Percentiles rank a stretch among this genome's conserved stretches.
Evolutionary conservation across 2,113 vertebrate species (phyloP).

Genomic region (Oncorhynchus clarkii): DNA sequence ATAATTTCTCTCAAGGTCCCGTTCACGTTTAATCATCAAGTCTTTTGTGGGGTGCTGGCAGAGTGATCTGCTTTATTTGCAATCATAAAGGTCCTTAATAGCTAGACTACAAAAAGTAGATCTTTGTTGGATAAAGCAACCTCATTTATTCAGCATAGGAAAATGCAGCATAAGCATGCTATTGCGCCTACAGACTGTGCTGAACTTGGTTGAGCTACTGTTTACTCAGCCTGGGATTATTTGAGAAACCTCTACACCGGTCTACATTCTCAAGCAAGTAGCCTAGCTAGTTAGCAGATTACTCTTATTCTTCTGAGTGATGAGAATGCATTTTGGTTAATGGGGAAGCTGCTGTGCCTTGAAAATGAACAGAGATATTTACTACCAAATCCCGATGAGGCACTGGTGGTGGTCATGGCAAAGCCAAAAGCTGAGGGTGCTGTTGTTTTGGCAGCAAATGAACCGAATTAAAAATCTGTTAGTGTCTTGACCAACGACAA

Average conservation of each 20-base stretch:
- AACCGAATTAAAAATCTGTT: slow-evolving; percentile 77
- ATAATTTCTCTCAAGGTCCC: background rate
- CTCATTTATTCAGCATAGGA: too few species aligned
- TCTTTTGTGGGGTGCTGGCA: background rate
- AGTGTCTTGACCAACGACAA: slow-evolving; percentile 61
- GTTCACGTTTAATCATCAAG: background rate
- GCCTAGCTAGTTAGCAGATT: background rate
- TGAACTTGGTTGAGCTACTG: too few species aligned
- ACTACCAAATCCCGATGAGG: slow-evolving; percentile 79
- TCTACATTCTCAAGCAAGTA: background rate
- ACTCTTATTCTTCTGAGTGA: background rate
- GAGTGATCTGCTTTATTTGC: background rate
- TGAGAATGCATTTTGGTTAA: background rate
- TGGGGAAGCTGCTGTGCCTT: background rate
- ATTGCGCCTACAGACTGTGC: too few species aligned
- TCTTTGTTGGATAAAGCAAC: background rate
- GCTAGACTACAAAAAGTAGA: background rate
- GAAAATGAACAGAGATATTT: slow-evolving; percentile 45
- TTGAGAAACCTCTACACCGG: too few species aligned
- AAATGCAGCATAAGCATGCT: too few species aligned
- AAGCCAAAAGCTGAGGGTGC: slow-evolving; percentile 28
- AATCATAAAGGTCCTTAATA: background rate
- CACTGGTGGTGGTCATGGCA: slow-evolving; percentile 52
- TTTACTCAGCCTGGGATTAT: too few species aligned
- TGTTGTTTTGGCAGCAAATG: slow-evolving; percentile 77